These are phyloP conservation scores for Carcharodon carcharias DNA, from an alignment of 2,797 vertebrate genomes.

Conservation along the genomic window DNA sequence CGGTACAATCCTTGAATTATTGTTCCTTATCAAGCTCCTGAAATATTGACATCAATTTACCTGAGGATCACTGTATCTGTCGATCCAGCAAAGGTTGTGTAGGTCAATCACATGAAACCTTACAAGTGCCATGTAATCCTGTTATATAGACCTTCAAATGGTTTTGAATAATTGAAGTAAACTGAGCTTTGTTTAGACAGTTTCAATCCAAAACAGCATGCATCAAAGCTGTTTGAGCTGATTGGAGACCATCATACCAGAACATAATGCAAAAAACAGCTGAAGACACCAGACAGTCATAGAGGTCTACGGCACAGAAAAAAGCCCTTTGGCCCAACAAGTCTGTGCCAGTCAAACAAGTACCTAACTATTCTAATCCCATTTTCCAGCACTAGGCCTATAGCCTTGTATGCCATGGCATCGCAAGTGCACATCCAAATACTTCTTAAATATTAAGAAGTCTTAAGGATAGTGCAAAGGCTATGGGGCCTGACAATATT, in stretches of 20 bases:
- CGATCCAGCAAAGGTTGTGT: not conserved
- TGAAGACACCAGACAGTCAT: no score
- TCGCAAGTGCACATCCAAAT: no score
- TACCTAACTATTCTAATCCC: no score
- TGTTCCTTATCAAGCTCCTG: not conserved
- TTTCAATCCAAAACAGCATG: not conserved
- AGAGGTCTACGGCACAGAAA: no score
- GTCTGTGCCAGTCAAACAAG: no score
- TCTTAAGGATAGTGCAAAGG: no score
- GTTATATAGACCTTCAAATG: not conserved
- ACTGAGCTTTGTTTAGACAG: not conserved
- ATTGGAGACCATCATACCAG: not conserved
- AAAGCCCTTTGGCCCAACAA: no score
- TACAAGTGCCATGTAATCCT: not conserved
- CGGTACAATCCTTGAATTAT: not conserved
- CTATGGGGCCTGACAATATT: no score
- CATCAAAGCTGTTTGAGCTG: not conserved
- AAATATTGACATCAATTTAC: not conserved
- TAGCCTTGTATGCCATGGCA: no score
- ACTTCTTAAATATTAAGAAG: no score
- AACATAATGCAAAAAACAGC: not conserved
- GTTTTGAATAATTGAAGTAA: not conserved
- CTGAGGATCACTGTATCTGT: not conserved
- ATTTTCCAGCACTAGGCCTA: no score
- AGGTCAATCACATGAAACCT: not conserved